Evolutionary conservation across 2,113 vertebrate genomes (phyloP).

Genomic region (Mobula birostris): DNA sequence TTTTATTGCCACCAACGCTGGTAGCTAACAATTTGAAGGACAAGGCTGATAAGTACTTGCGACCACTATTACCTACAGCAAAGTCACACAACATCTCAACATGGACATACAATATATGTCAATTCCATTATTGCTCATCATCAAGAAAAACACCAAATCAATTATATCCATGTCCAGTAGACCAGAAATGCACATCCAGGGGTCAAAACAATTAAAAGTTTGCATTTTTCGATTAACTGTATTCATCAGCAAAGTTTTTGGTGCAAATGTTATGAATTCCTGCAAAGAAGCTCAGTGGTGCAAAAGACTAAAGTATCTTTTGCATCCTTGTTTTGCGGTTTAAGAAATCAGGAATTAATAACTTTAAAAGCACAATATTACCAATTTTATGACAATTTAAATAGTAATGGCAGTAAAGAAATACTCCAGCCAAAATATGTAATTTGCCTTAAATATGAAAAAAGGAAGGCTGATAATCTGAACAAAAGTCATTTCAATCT

Average conservation of each 20-base stretch:
- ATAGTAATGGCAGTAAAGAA: not conserved
- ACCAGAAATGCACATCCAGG: not conserved
- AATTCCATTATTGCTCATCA: not conserved
- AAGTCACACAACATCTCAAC: not conserved
- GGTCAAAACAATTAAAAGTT: not conserved
- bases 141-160: not conserved
- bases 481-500: not conserved
- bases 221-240: not conserved
- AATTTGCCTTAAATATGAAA: constrained; percentile 1
- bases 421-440: constrained; percentile 28
- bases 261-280: not conserved
- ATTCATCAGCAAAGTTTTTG: not conserved
- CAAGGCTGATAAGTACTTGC: not conserved
- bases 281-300: not conserved
- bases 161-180: not conserved
- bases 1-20: not conserved
- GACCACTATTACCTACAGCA: not conserved
- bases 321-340: no score
- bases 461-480: not conserved
- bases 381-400: not conserved
- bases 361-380: not conserved
- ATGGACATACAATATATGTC: not conserved
- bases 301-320: not conserved
- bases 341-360: not conserved
- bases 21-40: not conserved